These are phyloP conservation scores for Engraulis encrasicolus DNA, from an alignment of 2,113 vertebrate species.

Conservation along the genomic window DNA sequence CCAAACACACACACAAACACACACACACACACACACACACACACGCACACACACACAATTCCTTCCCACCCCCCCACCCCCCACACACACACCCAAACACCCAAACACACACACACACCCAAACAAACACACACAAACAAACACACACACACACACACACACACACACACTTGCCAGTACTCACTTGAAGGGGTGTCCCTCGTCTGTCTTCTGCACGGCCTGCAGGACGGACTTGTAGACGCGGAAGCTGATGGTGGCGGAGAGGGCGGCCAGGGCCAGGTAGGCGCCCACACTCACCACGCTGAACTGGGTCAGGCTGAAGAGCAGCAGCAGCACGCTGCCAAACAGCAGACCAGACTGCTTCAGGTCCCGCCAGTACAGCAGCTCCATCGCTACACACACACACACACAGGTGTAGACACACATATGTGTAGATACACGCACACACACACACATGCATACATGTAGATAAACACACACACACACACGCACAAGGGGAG, in stretches of 20 bases:
- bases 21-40: too few relatives aligned
- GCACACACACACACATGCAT: slow-evolving; percentile 20
- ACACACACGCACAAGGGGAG: slow-evolving; percentile 18
- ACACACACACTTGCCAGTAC: slow-evolving; percentile 23
- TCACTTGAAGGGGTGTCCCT: slow-evolving; percentile 98
- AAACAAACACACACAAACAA: not conserved
- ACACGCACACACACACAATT: too few relatives aligned
- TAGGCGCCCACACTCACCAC: slow-evolving; percentile 97
- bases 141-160: not conserved
- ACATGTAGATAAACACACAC: too few relatives aligned
- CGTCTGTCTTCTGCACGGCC: slow-evolving; percentile 98
- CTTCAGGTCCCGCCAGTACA: slow-evolving; percentile 98
- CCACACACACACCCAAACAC: too few relatives aligned
- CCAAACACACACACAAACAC: too few relatives aligned
- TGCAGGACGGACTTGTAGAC: slow-evolving; percentile 99
- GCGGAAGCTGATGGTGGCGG: slow-evolving; percentile 98
- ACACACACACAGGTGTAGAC: slow-evolving; percentile 4
- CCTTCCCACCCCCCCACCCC: too few relatives aligned
- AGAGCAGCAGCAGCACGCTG: slow-evolving; percentile 92
- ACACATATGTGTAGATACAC: too few relatives aligned
- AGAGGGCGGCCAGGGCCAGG: slow-evolving; percentile 93
- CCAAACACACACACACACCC: not conserved
- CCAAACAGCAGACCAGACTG: slow-evolving; percentile 94
- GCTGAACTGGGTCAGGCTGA: slow-evolving; percentile 99
- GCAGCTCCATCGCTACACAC: slow-evolving; percentile 88